A percentile compares a stretch with the other conserved stretches of the same genome.
phyloP scores from a whole-genome alignment of 2,113 vertebrate species.

The Chaenogobius annularis region DNA sequence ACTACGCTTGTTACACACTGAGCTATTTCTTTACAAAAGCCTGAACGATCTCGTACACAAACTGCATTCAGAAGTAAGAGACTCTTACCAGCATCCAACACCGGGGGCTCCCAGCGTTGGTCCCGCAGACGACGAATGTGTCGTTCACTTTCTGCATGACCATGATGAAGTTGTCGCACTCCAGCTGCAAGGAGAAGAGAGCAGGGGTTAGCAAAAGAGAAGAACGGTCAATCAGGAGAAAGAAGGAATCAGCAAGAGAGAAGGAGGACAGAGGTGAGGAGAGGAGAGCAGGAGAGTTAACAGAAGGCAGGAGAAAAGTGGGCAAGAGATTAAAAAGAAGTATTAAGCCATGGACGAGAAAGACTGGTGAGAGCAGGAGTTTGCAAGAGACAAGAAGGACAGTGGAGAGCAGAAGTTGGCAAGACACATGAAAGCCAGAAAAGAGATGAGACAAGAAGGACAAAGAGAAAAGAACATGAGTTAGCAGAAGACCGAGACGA shows the following conservation, averaged over 20 bases:
- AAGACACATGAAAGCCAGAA: not conserved
- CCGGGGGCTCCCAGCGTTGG: constrained; percentile 79
- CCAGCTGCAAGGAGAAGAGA: constrained; percentile 53
- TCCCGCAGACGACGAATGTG: constrained; percentile 78
- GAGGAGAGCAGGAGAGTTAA: too few species aligned
- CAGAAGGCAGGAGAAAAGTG: constrained; percentile 7
- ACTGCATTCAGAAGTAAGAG: not conserved
- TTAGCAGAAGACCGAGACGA: not conserved
- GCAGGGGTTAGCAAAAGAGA: not conserved
- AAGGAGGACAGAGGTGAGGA: not conserved
- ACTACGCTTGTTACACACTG: not conserved
- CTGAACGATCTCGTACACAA: not conserved
- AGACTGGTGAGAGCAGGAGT: not conserved
- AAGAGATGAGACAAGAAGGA: not conserved
- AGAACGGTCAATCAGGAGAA: not conserved
- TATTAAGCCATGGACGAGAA: too few species aligned
- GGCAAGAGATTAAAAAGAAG: not conserved
- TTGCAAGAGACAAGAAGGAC: constrained; percentile 9
- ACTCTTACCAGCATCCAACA: constrained; percentile 83
- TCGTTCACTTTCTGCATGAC: constrained; percentile 80
- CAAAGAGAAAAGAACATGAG: not conserved
- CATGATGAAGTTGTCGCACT: constrained; percentile 83
- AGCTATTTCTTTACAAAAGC: not conserved
- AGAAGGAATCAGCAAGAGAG: constrained; percentile 7
- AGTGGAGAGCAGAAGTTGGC: constrained; percentile 13